Evolutionary conservation across 2,797 vertebrate genomes (phyloP), one percentile per base, ranked within the genome.

Genomic region (Pagetopsis macropterus): DNA sequence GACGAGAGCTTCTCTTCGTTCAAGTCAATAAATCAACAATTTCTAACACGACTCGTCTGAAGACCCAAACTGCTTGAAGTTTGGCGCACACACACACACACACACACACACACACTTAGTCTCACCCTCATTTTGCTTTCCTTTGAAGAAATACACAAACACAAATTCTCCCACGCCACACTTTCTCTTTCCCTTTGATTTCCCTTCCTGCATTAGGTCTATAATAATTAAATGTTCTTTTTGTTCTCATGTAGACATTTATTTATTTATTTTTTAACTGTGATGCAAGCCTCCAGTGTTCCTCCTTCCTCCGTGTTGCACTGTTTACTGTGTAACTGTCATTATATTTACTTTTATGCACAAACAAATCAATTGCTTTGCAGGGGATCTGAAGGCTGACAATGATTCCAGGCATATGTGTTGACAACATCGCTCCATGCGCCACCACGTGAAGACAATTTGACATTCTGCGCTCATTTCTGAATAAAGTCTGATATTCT

Each of bases 141-240:
- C 79, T 87, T 87, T 88, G 76, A 87, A 84, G 81, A 83, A 73
- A 65, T 27, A 59, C 54, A 73, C 63, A 83, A 17, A 73, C 77
- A 49, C 57, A 74, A 54, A 60, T 54, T 14, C 51, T 49, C 82
- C 45, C 17, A 45, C 37, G 2, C 69, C 72, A n/a, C 46, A 52
- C 55, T 76, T 19, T 55, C 65, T 37, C 23, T 79, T 19, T 55
- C 65, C 31, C 23, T 79, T 83, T 87, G 75, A 81, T 83, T 84
- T 70, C 15, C 21, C 55, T 82, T 57, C 48, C 44, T 50, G 62
- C 54, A 72, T 65, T 79, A 72, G 48, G 14, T 51, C 19, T 66
- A 11, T 40, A 48, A 73, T 64, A 1, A 68, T 68, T 75, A 76
- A 41, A 54, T 50, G 74, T 65, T 70, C 11, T 63, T 75, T 84